Conservation (phyloP, 2,797 vertebrate genomes). For the Steatocranus sp. region DNA sequence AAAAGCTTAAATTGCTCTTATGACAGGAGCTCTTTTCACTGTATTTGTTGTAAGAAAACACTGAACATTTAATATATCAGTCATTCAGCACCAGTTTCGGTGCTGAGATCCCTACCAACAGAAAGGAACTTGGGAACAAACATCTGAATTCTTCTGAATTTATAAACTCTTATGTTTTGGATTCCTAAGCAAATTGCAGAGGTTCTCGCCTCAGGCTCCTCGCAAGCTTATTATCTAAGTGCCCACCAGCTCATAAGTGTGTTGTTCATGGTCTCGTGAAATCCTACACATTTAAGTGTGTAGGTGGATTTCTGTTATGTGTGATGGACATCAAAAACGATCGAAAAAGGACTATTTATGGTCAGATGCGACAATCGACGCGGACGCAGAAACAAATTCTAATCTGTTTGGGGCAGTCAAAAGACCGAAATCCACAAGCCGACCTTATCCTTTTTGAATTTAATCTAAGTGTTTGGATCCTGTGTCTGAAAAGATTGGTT, state of each 20-base stretch:
- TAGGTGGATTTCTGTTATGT: constrained; percentile 68
- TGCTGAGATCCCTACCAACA: constrained; percentile 32
- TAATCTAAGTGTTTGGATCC: constrained; percentile 70
- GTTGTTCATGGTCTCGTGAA: constrained; percentile 86
- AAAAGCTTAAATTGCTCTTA: constrained; percentile 48
- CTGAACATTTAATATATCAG: constrained; percentile 46
- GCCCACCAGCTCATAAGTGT: constrained; percentile 94
- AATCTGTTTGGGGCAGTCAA: constrained; percentile 48
- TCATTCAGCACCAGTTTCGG: constrained; percentile 37
- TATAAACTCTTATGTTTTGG: constrained; percentile 75
- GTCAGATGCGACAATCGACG: constrained; percentile 90
- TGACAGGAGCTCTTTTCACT: constrained; percentile 50
- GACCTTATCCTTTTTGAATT: constrained; percentile 68
- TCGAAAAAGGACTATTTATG: constrained; percentile 64
- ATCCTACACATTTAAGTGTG: constrained; percentile 62
- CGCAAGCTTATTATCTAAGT: constrained; percentile 93
- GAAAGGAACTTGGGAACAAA: constrained; percentile 59
- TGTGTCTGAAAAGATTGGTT: constrained; percentile 50
- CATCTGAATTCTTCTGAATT: constrained; percentile 68
- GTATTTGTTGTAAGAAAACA: constrained; percentile 59
- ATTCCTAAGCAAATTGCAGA: constrained; percentile 82
- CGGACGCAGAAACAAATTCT: constrained; percentile 56
- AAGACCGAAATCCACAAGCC: constrained; percentile 48
- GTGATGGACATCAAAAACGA: constrained; percentile 66
- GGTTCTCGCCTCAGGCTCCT: constrained; percentile 89